Evolutionary conservation across 2,797 vertebrate genomes (phyloP).

Genomic region (Cyclura pinguis): DNA sequence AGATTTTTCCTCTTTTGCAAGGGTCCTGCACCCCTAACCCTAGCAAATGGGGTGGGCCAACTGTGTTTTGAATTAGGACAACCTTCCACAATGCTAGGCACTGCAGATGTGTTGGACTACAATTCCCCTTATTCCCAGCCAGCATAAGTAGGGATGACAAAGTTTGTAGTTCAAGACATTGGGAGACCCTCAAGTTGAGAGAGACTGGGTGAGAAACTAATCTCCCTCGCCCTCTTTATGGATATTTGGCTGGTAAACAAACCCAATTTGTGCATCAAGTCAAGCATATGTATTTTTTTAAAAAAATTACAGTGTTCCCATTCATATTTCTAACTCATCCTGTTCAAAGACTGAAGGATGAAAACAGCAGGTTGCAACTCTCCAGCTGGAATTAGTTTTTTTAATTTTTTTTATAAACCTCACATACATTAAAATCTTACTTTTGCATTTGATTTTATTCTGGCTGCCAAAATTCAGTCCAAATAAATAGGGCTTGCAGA

Average conservation of each 20-base stretch:
- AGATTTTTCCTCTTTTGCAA: neutral
- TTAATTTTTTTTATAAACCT: neutral
- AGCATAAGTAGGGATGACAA: neutral
- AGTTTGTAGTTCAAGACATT: neutral
- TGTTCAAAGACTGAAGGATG: neutral
- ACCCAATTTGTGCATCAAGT: neutral
- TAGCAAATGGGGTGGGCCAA: too few relatives aligned
- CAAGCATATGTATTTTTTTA: neutral
- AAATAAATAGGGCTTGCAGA: conserved; percentile 9
- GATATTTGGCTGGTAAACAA: neutral
- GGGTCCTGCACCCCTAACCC: too few relatives aligned
- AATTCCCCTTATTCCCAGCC: neutral
- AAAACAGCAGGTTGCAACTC: neutral
- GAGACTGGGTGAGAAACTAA: neutral
- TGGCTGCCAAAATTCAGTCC: neutral
- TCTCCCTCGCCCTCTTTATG: too few relatives aligned
- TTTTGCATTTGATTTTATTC: neutral
- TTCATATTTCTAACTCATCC: conserved; percentile 9
- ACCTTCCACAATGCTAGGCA: neutral
- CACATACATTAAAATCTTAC: neutral
- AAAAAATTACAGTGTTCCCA: neutral
- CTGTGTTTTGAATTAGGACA: neutral
- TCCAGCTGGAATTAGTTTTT: neutral
- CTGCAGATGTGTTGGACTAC: neutral
- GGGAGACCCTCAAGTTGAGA: neutral